These are phyloP conservation scores for Morpho deidamia DNA, from an alignment of 2,888 invertebrate species.

Conservation along the genomic window DNA sequence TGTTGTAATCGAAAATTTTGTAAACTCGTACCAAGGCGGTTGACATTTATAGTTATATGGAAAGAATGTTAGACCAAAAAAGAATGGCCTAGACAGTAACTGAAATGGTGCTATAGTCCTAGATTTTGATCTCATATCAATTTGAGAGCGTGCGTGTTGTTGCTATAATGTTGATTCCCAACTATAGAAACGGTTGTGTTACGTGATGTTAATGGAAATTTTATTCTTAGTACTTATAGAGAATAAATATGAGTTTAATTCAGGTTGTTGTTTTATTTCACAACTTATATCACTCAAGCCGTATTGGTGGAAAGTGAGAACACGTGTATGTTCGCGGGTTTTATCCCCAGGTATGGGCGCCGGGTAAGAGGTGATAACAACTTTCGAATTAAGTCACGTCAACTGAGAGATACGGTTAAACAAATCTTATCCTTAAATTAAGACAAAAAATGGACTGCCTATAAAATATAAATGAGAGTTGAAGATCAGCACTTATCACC, in stretches of 20 bases:
- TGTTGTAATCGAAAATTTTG: no score
- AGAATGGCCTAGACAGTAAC: constrained; percentile 72
- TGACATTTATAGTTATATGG: constrained; percentile 12
- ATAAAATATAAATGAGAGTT: no score
- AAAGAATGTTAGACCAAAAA: constrained; percentile 60
- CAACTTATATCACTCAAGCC: background rate
- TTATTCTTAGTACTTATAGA: constrained; percentile 73
- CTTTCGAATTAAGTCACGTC: no score
- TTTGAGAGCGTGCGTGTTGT: constrained; percentile 26
- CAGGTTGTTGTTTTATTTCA: constrained; percentile 1
- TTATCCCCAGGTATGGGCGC: no score
- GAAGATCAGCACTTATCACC: no score
- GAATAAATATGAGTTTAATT: constrained; percentile 51
- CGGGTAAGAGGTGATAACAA: no score
- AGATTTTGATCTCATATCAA: constrained; percentile 74
- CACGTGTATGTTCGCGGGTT: no score
- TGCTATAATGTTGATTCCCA: constrained; percentile 46
- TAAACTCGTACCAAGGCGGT: no score
- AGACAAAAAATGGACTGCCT: no score
- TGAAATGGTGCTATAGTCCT: constrained; percentile 75
- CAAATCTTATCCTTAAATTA: no score
- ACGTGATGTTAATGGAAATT: constrained; percentile 58
- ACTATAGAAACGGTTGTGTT: constrained; percentile 68
- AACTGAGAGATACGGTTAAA: no score
- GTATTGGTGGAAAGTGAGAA: no score